phyloP scores from a whole-genome alignment of 2,888 invertebrate species.

The Idaea straminata region DNA sequence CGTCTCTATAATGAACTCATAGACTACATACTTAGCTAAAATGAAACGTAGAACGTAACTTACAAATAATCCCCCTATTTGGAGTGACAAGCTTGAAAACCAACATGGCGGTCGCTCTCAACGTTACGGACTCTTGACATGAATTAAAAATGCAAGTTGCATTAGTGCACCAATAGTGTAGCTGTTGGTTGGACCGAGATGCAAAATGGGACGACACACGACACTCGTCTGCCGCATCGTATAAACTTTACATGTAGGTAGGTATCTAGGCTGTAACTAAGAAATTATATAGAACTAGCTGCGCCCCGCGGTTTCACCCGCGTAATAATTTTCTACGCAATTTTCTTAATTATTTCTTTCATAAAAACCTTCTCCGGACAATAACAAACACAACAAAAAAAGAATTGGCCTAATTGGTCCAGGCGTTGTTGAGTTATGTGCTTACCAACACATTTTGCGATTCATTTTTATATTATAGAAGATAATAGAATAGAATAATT shows the following conservation, averaged over 20 bases:
- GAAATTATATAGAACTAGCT: too few relatives aligned
- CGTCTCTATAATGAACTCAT: too few relatives aligned
- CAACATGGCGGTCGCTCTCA: slow-evolving; percentile 47
- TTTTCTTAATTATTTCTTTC: too few relatives aligned
- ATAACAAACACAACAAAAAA: too few relatives aligned
- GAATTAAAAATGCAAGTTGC: slow-evolving; percentile 74
- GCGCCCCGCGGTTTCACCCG: too few relatives aligned
- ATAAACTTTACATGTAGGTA: not conserved
- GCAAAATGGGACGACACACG: slow-evolving; percentile 20
- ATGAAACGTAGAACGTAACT: slow-evolving; percentile 3
- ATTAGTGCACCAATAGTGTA: slow-evolving; percentile 59
- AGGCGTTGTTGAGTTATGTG: too few relatives aligned
- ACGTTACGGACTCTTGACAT: slow-evolving; percentile 64
- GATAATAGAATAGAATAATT: too few relatives aligned
- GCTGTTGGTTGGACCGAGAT: slow-evolving; percentile 18
- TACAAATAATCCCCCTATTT: slow-evolving; percentile 27
- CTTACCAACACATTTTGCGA: too few relatives aligned
- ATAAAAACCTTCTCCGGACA: too few relatives aligned
- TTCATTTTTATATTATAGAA: too few relatives aligned
- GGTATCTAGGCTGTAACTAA: not conserved
- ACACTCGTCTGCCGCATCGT: not conserved
- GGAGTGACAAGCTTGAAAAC: slow-evolving; percentile 34
- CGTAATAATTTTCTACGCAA: too few relatives aligned
- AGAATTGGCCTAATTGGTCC: too few relatives aligned
- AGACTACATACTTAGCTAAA: not conserved